These are phyloP conservation scores for Phrynocephalus versicolor DNA, from an alignment of 2,113 vertebrate genomes.

Conservation along the genomic window DNA sequence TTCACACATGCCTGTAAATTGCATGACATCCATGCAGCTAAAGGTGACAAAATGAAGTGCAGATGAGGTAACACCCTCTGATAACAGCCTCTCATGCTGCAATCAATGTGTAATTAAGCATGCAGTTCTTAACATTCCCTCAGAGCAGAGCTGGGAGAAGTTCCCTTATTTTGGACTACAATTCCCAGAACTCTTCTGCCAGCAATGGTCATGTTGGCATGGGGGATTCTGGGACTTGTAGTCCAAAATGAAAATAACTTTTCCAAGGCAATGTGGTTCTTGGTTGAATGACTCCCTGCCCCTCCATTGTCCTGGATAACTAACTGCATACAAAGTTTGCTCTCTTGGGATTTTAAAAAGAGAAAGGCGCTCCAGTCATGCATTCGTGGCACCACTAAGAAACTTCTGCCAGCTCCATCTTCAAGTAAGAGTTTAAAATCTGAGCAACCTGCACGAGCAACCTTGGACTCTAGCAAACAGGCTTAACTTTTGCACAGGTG, in stretches of 20 bases:
- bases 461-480: no score
- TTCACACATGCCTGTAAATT: background rate
- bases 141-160: background rate
- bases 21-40: background rate
- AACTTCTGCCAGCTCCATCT: no score
- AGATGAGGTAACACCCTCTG: no score
- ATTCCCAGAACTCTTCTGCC: background rate
- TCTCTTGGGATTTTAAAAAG: background rate
- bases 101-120: no score
- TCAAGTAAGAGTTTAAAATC: background rate
- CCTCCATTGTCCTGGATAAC: background rate
- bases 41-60: background rate
- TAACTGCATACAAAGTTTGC: no score
- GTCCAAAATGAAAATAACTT: background rate
- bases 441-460: no score
- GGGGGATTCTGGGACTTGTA: background rate
- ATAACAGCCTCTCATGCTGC: background rate
- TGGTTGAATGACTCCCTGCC: background rate
- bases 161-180: background rate
- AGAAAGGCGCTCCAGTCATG: background rate
- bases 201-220: background rate
- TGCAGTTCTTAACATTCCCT: background rate
- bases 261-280: background rate
- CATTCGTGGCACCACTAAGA: background rate
- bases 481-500: no score